Base-by-base conservation (phyloP, 2,888 invertebrate genomes). In the Notodonta ziczac region DNA sequence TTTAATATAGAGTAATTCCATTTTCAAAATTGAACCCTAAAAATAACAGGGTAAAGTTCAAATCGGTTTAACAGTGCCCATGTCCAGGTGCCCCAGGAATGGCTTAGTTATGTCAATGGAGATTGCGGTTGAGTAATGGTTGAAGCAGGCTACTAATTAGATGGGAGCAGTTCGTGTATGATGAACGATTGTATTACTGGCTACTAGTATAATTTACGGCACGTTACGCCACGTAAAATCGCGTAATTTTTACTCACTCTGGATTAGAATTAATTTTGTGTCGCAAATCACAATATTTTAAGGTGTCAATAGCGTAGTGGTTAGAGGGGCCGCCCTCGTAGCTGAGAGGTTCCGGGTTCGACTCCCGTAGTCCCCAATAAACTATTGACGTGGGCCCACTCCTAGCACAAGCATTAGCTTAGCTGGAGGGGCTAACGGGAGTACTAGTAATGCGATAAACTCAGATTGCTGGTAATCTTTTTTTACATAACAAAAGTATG, bases 81-180 rank as follows among this genome's bases (percentile, higher is more conserved):
- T 63, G 54, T 61, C 40, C 52, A 69, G 64, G 66, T 71, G 76
- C 57, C 58, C 52, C 63, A 51, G 66, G 51, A 72, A 66, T 72
- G 72, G 69, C 56, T 69, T 65, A 67, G 65, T 73, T 83, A 83
- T 87, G 85, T 85, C 81, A 78, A 77, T 77, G 77, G 72, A 69
- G 77, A 77, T 74, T 72, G 72, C 62, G 72, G 72, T 72, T 76
- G 75, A 72, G 75, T 72, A 67, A 74, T 72, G 64, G 48, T 48
- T 55, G 50, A 35, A 46, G 51, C 60, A 55, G 73, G 63, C 64
- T 39, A 58, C 60, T 65, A 77, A 73, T 77, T 68, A 62, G 74
- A 74, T 75, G 77, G 75, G 74, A 65, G 77, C 74, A 69, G 74
- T 69, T 66, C 62, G 69, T 72, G 65, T 67, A 72, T 74, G 70